Percentiles rank a stretch among this genome's conserved stretches.
These are phyloP conservation scores for Cephus sareptanus DNA, from an alignment of 2,888 invertebrate genomes.

Conservation along the genomic window DNA sequence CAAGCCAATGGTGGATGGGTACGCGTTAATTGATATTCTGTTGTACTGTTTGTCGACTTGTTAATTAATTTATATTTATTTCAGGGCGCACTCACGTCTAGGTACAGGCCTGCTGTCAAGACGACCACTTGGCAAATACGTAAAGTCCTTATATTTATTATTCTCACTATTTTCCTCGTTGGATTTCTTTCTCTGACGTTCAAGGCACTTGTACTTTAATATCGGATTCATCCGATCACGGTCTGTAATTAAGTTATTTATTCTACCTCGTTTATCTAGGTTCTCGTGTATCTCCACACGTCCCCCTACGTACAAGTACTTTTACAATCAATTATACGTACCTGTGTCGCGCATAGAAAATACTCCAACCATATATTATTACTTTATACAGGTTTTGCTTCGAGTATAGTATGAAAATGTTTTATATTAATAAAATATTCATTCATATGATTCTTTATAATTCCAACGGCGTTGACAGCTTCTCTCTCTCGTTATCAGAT, in stretches of 20 bases:
- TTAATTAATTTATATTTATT: constrained; percentile 17
- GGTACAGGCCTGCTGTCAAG: constrained; percentile 43
- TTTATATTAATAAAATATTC: not conserved
- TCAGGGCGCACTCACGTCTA: constrained; percentile 44
- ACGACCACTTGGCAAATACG: constrained; percentile 38
- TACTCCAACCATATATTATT: not conserved
- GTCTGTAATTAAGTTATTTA: not conserved
- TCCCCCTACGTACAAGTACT: not conserved
- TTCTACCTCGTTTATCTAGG: not conserved
- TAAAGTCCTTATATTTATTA: not conserved
- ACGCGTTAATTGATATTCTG: constrained; percentile 37
- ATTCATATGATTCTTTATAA: not conserved
- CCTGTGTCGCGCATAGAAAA: not conserved
- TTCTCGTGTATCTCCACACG: not conserved
- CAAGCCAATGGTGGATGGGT: constrained; percentile 91
- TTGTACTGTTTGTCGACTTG: not conserved
- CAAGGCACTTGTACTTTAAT: not conserved
- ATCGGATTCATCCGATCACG: not conserved
- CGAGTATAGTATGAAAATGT: not conserved
- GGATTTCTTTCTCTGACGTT: not conserved
- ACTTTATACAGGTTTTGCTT: not conserved
- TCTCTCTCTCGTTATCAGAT: not conserved
- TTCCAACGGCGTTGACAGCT: not conserved
- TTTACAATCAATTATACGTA: not conserved
- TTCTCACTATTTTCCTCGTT: constrained; percentile 7